Percentiles rank a stretch among this genome's conserved stretches.
These are phyloP conservation scores for Lynx canadensis DNA, from an alignment of 2,113 vertebrate genomes.

Conservation along the genomic window DNA sequence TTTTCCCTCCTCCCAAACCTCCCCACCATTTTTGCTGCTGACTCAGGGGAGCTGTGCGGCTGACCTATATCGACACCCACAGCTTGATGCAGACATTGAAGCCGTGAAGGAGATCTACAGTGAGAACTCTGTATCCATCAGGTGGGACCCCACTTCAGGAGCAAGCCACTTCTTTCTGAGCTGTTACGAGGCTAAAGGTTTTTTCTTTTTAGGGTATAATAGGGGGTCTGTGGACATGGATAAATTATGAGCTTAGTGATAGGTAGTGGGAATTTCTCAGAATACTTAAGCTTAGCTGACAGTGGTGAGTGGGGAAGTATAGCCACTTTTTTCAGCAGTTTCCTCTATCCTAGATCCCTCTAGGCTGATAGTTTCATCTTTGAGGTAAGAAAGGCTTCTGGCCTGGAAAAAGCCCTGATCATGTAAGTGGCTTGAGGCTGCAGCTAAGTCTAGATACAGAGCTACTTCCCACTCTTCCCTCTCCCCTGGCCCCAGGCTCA, in stretches of 20 bases:
- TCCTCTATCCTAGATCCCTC: neutral
- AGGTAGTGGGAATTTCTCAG: neutral
- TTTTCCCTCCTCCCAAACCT: neutral
- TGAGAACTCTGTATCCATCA: conserved; percentile 95
- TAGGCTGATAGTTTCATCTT: neutral
- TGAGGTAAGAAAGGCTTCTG: conserved; percentile 14
- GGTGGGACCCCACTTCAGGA: conserved; percentile 83
- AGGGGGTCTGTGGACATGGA: neutral
- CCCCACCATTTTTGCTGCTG: neutral
- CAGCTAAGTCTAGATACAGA: neutral
- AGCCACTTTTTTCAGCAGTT: conserved; percentile 29
- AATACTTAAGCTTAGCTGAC: neutral
- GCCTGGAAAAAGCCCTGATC: neutral
- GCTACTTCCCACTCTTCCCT: neutral
- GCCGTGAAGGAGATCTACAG: conserved; percentile 99
- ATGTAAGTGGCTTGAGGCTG: neutral
- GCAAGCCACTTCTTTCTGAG: conserved; percentile 4
- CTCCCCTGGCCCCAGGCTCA: neutral
- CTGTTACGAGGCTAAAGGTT: neutral
- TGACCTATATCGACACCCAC: conserved; percentile 97
- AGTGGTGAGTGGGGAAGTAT: neutral
- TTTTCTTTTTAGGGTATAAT: neutral
- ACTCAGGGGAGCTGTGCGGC: conserved; percentile 96
- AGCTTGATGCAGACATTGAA: conserved; percentile 98
- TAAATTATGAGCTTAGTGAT: neutral